Evolutionary conservation across 2,113 vertebrate genomes (phyloP).

Genomic region (Phyllostomus discolor): DNA sequence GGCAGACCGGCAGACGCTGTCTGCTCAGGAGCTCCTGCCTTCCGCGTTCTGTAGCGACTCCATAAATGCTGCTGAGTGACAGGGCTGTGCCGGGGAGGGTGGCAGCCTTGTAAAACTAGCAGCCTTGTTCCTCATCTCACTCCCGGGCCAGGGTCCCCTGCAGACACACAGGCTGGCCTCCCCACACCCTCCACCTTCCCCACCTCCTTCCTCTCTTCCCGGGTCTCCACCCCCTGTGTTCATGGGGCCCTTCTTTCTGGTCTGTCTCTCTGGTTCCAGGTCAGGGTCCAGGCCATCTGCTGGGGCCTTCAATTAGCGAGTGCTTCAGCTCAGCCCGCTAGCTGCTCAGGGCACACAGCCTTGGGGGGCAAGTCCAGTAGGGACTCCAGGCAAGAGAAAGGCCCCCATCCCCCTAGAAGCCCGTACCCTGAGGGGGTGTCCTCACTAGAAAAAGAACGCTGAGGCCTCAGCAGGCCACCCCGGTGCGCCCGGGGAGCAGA

Average conservation of each 20-base stretch:
- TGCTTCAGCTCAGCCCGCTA: rapidly evolving
- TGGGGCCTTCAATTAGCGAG: background rate
- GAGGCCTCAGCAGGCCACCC: background rate
- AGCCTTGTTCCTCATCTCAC: background rate
- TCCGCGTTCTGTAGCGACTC: background rate
- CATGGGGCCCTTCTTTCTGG: background rate
- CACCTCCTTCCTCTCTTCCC: too few species aligned
- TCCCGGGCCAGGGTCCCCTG: background rate
- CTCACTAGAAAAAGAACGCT: background rate
- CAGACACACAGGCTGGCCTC: background rate
- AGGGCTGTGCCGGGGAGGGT: rapidly evolving
- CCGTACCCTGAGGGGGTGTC: background rate
- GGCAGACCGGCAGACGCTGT: background rate
- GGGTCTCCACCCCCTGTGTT: too few species aligned
- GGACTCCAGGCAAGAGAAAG: background rate
- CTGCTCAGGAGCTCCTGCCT: background rate
- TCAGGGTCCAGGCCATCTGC: background rate
- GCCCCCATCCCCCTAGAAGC: background rate
- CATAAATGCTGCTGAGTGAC: background rate
- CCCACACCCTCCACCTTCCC: background rate
- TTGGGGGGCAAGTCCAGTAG: background rate
- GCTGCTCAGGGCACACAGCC: background rate
- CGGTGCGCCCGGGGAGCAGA: background rate
- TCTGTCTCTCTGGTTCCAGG: background rate
- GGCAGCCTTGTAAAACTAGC: background rate